Evolutionary conservation across 30 jellyfish, hydroid and myxozoan species (phyloP).

Genomic region (Aurelia sp.): DNA sequence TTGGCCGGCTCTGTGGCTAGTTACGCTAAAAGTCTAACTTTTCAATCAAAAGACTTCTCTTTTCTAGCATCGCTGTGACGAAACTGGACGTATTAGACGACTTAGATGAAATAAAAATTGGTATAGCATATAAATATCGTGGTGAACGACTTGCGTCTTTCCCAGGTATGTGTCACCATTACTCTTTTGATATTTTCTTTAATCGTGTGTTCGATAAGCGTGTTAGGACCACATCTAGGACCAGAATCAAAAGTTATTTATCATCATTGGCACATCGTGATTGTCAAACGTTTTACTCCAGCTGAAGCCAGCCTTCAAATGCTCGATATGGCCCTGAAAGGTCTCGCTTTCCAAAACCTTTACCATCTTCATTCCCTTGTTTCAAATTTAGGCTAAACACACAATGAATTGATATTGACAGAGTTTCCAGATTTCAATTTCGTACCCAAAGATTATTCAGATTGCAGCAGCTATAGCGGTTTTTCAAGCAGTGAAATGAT

Average conservation of each 20-base stretch:
- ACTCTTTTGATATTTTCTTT: no score
- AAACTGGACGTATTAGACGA: constrained; percentile 98
- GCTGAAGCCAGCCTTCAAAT: no score
- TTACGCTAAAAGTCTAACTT: not conserved
- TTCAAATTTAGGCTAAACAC: no score
- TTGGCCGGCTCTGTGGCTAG: not conserved
- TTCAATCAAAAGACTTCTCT: not conserved
- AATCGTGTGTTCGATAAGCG: no score
- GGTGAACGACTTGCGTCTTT: constrained; percentile 86
- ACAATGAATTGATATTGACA: no score
- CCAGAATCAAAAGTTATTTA: no score
- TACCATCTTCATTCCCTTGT: no score
- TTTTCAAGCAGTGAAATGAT: not conserved
- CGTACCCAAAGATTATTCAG: not conserved
- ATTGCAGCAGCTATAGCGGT: not conserved
- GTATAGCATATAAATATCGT: constrained; percentile 72
- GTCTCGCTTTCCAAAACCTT: no score
- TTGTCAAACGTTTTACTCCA: no score
- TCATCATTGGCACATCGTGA: no score
- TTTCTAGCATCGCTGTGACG: constrained; percentile 90
- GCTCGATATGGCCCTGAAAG: no score
- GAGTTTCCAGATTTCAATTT: not conserved
- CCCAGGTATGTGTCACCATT: constrained; percentile 80
- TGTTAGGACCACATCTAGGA: no score
- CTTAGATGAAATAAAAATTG: constrained; percentile 86